Percentiles rank a stretch among this genome's conserved stretches.
These are phyloP conservation scores for Centropus bengalensis DNA, from an alignment of 2,113 vertebrate species.

Conservation along the genomic window DNA sequence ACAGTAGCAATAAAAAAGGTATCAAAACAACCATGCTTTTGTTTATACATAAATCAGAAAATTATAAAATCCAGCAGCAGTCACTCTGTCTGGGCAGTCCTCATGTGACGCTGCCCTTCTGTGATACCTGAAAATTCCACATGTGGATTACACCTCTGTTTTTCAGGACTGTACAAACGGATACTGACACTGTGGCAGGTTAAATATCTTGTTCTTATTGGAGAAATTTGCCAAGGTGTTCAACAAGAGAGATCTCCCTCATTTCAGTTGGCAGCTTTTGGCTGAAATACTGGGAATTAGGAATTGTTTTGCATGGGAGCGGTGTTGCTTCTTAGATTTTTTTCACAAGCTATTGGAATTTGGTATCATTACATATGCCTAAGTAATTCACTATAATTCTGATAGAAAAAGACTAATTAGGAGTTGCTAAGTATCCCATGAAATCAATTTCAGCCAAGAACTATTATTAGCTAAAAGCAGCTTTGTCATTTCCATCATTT, in stretches of 20 bases:
- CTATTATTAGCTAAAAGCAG: not conserved
- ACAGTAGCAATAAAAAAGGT: not conserved
- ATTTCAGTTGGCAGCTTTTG: not conserved
- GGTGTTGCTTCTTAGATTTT: not conserved
- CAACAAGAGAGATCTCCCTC: rapidly evolving
- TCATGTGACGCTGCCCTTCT: not conserved
- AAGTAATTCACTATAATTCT: not conserved
- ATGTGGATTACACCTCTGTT: not conserved
- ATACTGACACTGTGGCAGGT: not conserved
- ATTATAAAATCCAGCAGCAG: not conserved
- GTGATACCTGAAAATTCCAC: not conserved
- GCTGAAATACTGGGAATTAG: not conserved
- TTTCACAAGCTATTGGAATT: not conserved
- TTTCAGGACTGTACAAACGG: not conserved
- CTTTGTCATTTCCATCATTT: not conserved
- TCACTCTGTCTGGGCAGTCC: not conserved
- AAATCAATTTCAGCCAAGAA: not conserved
- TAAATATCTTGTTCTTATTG: not conserved
- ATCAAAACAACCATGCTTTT: not conserved
- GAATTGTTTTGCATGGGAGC: not conserved
- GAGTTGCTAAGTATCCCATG: not conserved
- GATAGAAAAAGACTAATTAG: not conserved
- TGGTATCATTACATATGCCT: not conserved
- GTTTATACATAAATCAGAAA: not conserved
- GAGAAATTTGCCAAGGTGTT: not conserved